phyloP scores from a whole-genome alignment of 2,113 vertebrate genomes.

The Picathartes gymnocephalus region DNA sequence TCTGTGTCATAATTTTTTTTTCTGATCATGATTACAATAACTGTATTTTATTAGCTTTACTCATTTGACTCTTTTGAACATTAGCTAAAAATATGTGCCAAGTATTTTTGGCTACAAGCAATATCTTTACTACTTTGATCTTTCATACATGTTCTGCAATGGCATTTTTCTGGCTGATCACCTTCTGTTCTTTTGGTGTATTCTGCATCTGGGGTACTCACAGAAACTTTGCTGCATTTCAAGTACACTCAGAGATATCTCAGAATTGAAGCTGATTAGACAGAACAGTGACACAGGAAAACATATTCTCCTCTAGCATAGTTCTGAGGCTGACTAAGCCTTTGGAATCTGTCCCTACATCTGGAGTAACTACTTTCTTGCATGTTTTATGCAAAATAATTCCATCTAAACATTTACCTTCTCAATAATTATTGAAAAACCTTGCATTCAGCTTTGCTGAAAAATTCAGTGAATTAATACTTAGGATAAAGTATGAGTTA shows the following conservation, averaged over 20 bases:
- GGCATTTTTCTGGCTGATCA: conserved; percentile 26
- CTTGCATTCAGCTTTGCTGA: not conserved
- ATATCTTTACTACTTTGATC: not conserved
- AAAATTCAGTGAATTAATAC: not conserved
- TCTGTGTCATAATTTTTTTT: not conserved
- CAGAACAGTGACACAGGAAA: conserved; percentile 23
- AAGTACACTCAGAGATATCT: conserved; percentile 45
- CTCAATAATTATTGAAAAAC: not conserved
- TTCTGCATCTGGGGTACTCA: not conserved
- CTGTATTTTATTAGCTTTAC: not conserved
- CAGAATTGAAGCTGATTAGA: conserved; percentile 61
- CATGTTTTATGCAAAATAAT: conserved; percentile 5
- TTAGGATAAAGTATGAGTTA: not conserved
- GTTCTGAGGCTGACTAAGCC: conserved; percentile 31
- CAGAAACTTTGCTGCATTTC: conserved; percentile 37
- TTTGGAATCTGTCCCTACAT: conserved; percentile 16
- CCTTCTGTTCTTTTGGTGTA: conserved; percentile 16
- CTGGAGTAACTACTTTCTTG: conserved; percentile 9
- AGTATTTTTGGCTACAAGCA: not conserved
- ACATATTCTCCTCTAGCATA: conserved; percentile 1
- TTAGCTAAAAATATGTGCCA: not conserved
- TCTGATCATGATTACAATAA: not conserved
- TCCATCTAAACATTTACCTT: conserved; percentile 1
- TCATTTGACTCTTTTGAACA: not conserved
- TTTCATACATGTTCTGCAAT: not conserved